These are phyloP conservation scores for Cephus pygmeus DNA, from an alignment of 2,888 invertebrate genomes.

Conservation along the genomic window DNA sequence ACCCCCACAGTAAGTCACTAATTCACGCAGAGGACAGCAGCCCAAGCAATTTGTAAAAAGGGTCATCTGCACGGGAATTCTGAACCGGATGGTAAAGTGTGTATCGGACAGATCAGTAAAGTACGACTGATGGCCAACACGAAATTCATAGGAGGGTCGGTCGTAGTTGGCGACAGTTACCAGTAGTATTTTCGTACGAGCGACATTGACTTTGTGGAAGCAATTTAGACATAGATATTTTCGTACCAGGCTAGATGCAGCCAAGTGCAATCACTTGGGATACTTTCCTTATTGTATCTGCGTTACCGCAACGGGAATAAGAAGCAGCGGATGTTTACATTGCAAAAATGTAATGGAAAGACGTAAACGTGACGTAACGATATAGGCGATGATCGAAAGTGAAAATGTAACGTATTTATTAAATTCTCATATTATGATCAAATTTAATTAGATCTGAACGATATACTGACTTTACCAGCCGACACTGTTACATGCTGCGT, in stretches of 20 bases:
- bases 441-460: not conserved
- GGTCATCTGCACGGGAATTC: conserved; percentile 7
- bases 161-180: conserved; percentile 26
- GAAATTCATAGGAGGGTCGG: conserved; percentile 7
- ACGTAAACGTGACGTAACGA: not conserved
- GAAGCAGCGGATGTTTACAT: not conserved
- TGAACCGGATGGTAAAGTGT: not conserved
- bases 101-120: not conserved
- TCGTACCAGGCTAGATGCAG: not conserved
- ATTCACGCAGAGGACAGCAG: conserved; percentile 25
- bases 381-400: not conserved
- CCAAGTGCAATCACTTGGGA: not conserved
- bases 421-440: not conserved
- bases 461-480: not conserved
- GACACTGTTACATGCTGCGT: not conserved
- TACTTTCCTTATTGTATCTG: not conserved
- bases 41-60: conserved; percentile 33
- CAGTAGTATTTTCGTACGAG: conserved; percentile 50
- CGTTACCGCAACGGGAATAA: not conserved
- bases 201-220: conserved; percentile 50
- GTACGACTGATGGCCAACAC: conserved; percentile 26
- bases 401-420: not conserved
- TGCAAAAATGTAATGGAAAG: not conserved
- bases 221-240: not conserved
- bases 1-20: conserved; percentile 9